Conservation (phyloP, 53 echinoderm and acorn worm genomes). For the Mesocentrotus franciscanus region DNA sequence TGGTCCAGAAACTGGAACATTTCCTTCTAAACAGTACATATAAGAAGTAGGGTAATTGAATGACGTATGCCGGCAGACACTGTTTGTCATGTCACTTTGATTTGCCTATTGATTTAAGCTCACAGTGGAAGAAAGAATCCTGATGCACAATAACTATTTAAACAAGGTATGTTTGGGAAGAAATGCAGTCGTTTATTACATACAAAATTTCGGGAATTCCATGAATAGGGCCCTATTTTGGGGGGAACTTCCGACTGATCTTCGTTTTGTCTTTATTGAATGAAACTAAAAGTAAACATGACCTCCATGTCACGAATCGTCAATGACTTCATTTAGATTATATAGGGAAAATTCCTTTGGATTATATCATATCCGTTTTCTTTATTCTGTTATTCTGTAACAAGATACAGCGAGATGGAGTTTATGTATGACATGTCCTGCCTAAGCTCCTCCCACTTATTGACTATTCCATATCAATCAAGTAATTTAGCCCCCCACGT, state of each 20-base stretch:
- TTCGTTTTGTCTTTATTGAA: not conserved
- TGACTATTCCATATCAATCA: not conserved
- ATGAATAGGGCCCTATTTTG: not conserved
- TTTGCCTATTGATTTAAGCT: conserved; percentile 30
- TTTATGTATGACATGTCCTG: conserved; percentile 3
- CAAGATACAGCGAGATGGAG: not conserved
- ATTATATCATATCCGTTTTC: conserved; percentile 28
- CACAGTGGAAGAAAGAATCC: not conserved
- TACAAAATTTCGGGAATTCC: conserved; percentile 25
- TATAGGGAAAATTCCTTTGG: not conserved
- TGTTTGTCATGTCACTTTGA: conserved; percentile 9
- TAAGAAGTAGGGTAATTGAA: not conserved
- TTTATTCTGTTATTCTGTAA: not conserved
- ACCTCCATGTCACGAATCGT: not conserved
- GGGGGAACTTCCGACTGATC: not conserved
- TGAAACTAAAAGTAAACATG: conserved; percentile 40
- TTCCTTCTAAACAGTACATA: not conserved
- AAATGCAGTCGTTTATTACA: conserved; percentile 16
- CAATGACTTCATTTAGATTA: not conserved
- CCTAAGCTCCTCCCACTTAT: not conserved
- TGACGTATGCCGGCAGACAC: conserved; percentile 24
- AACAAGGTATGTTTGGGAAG: not conserved
- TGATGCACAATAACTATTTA: conserved; percentile 38
- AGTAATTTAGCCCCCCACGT: not conserved
- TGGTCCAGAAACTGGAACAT: not conserved